Percentiles rank a stretch among this genome's conserved stretches.
Evolutionary conservation across 2,113 vertebrate species (phyloP).

Genomic region (Cariama cristata): DNA sequence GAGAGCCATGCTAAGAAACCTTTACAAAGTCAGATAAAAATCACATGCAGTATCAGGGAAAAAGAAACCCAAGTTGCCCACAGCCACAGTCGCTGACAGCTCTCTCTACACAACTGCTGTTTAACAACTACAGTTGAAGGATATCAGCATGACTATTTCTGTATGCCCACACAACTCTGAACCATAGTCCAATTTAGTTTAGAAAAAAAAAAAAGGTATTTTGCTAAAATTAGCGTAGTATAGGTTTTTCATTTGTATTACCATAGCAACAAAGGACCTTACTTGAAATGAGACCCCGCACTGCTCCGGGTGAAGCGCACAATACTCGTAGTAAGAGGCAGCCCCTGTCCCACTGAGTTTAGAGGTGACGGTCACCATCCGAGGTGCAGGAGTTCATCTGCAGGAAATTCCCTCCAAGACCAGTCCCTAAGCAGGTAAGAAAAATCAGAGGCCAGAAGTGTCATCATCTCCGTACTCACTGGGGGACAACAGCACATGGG

Average conservation of each 20-base stretch:
- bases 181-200: background rate
- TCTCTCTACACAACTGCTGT: background rate
- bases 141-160: background rate
- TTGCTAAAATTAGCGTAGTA: constrained; percentile 42
- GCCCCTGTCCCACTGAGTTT: background rate
- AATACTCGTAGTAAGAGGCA: rapidly evolving
- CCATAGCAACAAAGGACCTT: constrained; percentile 35
- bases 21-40: background rate
- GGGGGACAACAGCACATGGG: background rate
- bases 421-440: background rate
- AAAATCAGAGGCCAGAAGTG: background rate
- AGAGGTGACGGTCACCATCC: background rate
- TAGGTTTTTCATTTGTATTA: constrained; percentile 18
- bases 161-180: constrained; percentile 44
- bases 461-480: rapidly evolving
- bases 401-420: background rate
- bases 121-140: background rate
- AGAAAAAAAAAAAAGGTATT: background rate
- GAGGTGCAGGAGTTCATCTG: background rate
- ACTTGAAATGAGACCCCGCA: background rate
- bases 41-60: background rate
- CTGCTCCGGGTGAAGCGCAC: background rate
- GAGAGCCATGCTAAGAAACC: background rate
- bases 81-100: background rate
- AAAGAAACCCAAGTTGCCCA: background rate